These are phyloP conservation scores for Lepidurus arcticus DNA, from an alignment of 1,140 invertebrate genomes.

Conservation along the genomic window DNA sequence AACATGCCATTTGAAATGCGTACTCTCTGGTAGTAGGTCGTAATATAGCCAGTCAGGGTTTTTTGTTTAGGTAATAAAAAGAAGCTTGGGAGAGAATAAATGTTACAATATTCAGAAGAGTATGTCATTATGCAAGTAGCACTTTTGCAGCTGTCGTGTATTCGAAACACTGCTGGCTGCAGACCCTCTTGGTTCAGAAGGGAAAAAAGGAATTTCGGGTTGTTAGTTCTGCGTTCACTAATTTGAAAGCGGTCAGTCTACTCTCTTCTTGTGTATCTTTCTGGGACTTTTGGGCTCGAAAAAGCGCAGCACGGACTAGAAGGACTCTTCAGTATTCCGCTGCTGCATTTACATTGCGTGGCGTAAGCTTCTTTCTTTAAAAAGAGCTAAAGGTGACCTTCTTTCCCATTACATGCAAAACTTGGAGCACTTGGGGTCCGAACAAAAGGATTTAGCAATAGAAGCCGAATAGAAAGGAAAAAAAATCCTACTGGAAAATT, in stretches of 20 bases:
- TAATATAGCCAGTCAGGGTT: no score
- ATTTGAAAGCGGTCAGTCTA: background rate
- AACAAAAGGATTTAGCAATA: no score
- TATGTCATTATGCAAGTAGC: conserved; percentile 11
- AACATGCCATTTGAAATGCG: no score
- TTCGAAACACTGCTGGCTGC: background rate
- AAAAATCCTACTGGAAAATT: no score
- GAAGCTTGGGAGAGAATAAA: no score
- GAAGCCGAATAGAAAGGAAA: no score
- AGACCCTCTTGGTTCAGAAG: background rate
- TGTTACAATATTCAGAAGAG: background rate
- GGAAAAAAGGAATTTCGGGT: background rate
- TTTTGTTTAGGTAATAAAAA: no score
- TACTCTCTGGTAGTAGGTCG: no score
- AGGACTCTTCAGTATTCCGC: background rate
- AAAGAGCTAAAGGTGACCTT: no score
- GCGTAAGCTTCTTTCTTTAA: background rate
- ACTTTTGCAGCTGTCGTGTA: background rate
- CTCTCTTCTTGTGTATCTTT: background rate
- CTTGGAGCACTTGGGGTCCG: no score
- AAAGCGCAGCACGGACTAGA: background rate
- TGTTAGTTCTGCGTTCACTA: background rate
- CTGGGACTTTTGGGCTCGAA: background rate
- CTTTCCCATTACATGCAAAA: no score
- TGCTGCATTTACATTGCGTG: background rate